Evolutionary conservation across 2,113 vertebrate genomes (phyloP), one percentile per base, ranked within the genome.

Genomic region (Pipra filicauda): DNA sequence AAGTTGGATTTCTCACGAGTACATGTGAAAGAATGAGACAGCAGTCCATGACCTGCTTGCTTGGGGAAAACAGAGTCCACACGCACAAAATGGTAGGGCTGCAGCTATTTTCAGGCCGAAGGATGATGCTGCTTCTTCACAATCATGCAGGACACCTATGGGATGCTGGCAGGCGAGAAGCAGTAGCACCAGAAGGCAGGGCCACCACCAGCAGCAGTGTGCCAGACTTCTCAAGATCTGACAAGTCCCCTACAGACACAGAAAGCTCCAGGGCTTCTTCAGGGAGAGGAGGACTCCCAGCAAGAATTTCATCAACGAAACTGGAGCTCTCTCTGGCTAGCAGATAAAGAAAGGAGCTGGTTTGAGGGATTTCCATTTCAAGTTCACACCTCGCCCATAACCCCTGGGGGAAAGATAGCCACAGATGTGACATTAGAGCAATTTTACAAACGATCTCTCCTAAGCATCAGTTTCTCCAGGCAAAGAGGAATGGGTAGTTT

Each of bases 401-500:
- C 9, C 19, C 44, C 12, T 33, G 35, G 55, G 26, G n/a, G n/a
- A 19, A 72, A 86, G 41, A 64, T 9, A 79, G 48, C 20, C 15
- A 15, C 5, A 71, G 72, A 87, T 58, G 41, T 58, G 44, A 69
- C 39, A 74, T 71, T 33, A 81, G 35, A 81, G 66, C 65, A 64
- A 65, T 78, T 65, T 71, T 73, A 58, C 78, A 85, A 78, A 94
- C 2, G 2, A 79, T 89, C 28, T 93, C 75, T 86, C 39, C 72
- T 15, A 31, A 89, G 33, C 81, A 91, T 85, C 82, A n/a, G 24
- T 80, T 91, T 95, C 85, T 92, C 55, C 74, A 75, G 66, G 66
- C 86, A 88, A 87, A 94, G 46, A 74, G 24, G 43, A 97, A 91
- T 20, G 46, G 33, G 31, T 69, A 74, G 26, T 81, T 96, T 96